phyloP scores from a whole-genome alignment of 2,888 invertebrate species.

The Rotaria sp. region DNA sequence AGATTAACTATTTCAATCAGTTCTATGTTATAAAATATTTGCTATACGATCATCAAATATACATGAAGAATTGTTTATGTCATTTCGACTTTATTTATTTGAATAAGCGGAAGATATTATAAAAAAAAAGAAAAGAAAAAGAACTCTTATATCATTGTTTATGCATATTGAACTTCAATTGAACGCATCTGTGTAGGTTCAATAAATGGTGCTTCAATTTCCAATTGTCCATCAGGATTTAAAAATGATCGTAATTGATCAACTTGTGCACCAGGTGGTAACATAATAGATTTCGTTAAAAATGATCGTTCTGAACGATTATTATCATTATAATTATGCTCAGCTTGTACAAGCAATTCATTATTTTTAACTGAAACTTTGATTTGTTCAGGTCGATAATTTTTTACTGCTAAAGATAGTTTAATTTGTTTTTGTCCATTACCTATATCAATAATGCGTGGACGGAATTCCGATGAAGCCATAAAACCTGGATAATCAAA shows the following conservation, averaged over 20 bases:
- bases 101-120: too few relatives aligned
- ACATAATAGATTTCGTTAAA: neutral
- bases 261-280: neutral
- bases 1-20: too few relatives aligned
- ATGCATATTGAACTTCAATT: too few relatives aligned
- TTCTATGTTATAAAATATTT: too few relatives aligned
- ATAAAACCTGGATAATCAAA: neutral
- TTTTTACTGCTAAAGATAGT: neutral
- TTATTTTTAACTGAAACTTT: neutral
- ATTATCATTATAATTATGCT: neutral
- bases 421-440: neutral
- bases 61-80: too few relatives aligned
- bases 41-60: too few relatives aligned
- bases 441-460: neutral
- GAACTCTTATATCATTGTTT: too few relatives aligned
- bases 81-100: too few relatives aligned
- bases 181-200: neutral
- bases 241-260: conserved; percentile 30
- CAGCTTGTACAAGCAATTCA: neutral
- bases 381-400: neutral
- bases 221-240: conserved; percentile 17
- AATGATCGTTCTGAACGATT: neutral
- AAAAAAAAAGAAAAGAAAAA: too few relatives aligned
- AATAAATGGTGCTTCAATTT: neutral
- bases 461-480: neutral